Conservation (phyloP, 2,797 vertebrate genomes). For the Coregonus suidteri region DNA sequence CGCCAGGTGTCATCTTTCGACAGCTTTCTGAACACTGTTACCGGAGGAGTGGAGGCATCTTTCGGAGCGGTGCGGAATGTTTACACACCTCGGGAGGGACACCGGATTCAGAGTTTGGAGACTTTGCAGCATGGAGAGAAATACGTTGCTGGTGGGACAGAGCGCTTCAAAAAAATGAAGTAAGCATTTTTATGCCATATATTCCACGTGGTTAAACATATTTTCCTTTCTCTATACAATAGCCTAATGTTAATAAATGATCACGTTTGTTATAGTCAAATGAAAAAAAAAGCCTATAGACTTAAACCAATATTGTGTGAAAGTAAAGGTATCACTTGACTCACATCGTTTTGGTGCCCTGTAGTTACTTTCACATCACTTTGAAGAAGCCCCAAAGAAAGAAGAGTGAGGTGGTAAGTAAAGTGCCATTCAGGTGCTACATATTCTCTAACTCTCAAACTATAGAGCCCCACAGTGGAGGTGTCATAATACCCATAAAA, state of each 20-base stretch:
- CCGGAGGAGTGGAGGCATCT: slow-evolving; percentile 45
- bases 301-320: neutral
- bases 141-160: slow-evolving; percentile 65
- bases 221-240: neutral
- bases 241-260: neutral
- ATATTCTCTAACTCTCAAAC: no score
- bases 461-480: no score
- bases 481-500: no score
- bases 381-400: slow-evolving; percentile 63
- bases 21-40: slow-evolving; percentile 62
- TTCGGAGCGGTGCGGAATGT: slow-evolving; percentile 56
- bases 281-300: neutral
- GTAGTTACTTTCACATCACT: slow-evolving; percentile 64
- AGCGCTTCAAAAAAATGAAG: slow-evolving; percentile 68
- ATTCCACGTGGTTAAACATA: neutral
- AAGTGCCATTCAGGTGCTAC: neutral
- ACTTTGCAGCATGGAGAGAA: slow-evolving; percentile 53
- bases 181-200: slow-evolving; percentile 46
- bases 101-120: slow-evolving; percentile 44
- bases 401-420: slow-evolving; percentile 64
- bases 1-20: slow-evolving; percentile 59
- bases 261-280: neutral
- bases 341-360: neutral
- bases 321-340: neutral
- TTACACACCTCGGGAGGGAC: slow-evolving; percentile 60